These are phyloP conservation scores for Ceyx cyanopectus DNA, from an alignment of 2,113 vertebrate genomes.

Conservation along the genomic window DNA sequence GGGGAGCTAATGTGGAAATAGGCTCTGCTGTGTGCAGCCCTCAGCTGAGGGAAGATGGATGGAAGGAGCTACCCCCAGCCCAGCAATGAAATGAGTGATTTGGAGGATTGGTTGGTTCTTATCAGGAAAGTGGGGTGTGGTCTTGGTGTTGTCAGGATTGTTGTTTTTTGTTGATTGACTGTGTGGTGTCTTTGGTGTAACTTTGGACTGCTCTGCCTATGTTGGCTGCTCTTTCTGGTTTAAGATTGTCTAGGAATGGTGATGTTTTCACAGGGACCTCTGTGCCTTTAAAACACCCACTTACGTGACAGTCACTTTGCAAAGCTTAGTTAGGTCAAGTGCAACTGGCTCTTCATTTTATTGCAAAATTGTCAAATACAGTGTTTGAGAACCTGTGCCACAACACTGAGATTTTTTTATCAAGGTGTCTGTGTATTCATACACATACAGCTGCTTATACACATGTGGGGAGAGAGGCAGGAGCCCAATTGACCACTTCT, in stretches of 20 bases:
- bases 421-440: neutral
- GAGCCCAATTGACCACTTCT: accelerated
- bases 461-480: neutral
- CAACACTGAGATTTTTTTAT: neutral
- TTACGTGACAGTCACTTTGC: neutral
- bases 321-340: neutral
- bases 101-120: neutral
- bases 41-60: neutral
- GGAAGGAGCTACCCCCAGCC: neutral
- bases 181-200: neutral
- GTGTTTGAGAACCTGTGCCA: accelerated
- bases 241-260: neutral
- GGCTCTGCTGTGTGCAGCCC: neutral
- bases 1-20: neutral
- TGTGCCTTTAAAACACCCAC: neutral
- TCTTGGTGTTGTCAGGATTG: neutral
- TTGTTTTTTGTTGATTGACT: neutral
- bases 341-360: neutral
- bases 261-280: neutral
- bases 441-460: neutral
- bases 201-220: neutral
- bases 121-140: neutral
- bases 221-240: neutral
- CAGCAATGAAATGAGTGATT: neutral
- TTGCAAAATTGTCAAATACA: neutral